Evolutionary conservation across 37 sponge, comb jelly and placozoan genomes (phyloP).

Genomic region (Aphrocallistes beatrix): DNA sequence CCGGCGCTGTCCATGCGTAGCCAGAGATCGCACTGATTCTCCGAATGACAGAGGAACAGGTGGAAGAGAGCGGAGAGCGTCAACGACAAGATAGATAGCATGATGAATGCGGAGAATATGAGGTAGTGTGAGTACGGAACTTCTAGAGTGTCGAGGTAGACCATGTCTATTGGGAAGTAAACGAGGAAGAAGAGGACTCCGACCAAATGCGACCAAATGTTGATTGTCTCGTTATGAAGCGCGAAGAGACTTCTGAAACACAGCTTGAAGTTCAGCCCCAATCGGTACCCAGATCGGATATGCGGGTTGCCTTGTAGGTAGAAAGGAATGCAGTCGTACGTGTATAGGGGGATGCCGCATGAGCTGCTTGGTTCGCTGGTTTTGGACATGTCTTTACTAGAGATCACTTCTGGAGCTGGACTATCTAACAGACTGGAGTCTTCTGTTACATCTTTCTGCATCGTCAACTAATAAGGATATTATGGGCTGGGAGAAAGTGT

Average conservation of each 20-base stretch:
- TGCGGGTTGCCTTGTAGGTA: constrained; percentile 62
- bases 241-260: constrained; percentile 56
- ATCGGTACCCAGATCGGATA: constrained; percentile 73
- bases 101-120: background rate
- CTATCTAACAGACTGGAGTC: constrained; percentile 2
- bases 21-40: constrained; percentile 46
- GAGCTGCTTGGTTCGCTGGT: background rate
- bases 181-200: constrained; percentile 55
- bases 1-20: constrained; percentile 63
- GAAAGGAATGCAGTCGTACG: constrained; percentile 44
- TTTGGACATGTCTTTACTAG: background rate
- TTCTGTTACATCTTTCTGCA: background rate
- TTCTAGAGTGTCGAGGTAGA: background rate
- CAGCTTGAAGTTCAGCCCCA: constrained; percentile 34
- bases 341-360: constrained; percentile 46
- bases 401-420: background rate
- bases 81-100: background rate
- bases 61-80: constrained; percentile 45
- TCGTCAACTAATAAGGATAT: background rate
- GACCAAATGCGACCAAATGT: constrained; percentile 71
- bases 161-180: constrained; percentile 33
- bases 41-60: constrained; percentile 70
- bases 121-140: background rate
- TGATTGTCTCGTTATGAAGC: constrained; percentile 63
- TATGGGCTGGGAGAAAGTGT: no score